Conservation (phyloP, 2,888 invertebrate genomes). For the Hirtodrosophila duncani region DNA sequence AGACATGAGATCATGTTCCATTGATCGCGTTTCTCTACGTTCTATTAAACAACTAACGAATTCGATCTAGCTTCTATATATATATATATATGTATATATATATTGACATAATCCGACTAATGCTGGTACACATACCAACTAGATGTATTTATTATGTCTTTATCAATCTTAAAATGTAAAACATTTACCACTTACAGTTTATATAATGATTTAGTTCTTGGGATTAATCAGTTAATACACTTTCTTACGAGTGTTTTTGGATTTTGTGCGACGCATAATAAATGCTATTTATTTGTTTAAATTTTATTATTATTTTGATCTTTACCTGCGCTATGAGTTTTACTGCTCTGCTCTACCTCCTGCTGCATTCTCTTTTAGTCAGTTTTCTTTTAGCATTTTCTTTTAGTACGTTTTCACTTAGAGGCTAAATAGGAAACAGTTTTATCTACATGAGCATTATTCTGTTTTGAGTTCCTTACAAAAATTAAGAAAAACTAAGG, state of each 20-base stretch:
- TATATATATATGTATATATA: conserved; percentile 15
- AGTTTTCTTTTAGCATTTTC: conserved; percentile 49
- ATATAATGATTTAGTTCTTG: too few species aligned
- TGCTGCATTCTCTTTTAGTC: conserved; percentile 19
- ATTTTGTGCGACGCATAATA: conserved; percentile 77
- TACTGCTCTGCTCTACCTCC: not conserved
- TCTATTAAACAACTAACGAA: conserved; percentile 70
- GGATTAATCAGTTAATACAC: conserved; percentile 19
- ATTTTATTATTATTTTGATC: too few species aligned
- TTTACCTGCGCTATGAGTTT: not conserved
- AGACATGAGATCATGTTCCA: too few species aligned
- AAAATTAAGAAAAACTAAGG: conserved; percentile 24
- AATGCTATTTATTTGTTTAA: conserved; percentile 61
- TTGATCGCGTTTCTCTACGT: too few species aligned
- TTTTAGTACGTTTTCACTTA: conserved; percentile 59
- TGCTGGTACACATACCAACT: conserved; percentile 19
- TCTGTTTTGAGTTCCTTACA: not conserved
- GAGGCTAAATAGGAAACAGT: conserved; percentile 67
- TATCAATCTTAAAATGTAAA: conserved; percentile 64
- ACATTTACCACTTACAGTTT: conserved; percentile 56
- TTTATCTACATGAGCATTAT: conserved; percentile 67
- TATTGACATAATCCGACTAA: conserved; percentile 55
- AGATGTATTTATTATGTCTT: conserved; percentile 44
- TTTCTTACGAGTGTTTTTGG: conserved; percentile 17
- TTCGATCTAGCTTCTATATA: conserved; percentile 46